Evolutionary conservation across 2,113 vertebrate species (phyloP).

Genomic region (Carassius gibelio): DNA sequence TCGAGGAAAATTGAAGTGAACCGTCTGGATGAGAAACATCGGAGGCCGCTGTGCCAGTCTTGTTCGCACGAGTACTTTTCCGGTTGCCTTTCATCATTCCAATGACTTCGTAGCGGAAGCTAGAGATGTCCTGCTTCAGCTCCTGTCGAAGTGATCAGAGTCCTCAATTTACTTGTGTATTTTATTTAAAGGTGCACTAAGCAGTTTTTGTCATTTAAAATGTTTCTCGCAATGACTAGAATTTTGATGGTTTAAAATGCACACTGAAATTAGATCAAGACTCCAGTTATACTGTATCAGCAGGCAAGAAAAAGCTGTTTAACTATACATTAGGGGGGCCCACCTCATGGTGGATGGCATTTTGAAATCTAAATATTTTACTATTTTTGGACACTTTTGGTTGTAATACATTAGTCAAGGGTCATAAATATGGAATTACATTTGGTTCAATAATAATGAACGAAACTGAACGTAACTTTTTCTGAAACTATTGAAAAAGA

Average conservation of each 20-base stretch:
- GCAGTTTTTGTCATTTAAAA: not conserved
- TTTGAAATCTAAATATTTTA: not conserved
- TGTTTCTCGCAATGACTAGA: not conserved
- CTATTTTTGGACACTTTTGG: not conserved
- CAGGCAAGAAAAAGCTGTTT: not conserved
- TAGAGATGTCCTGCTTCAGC: constrained; percentile 97
- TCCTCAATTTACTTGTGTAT: constrained; percentile 23
- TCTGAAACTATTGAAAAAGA: too few relatives aligned
- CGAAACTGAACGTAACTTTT: too few relatives aligned
- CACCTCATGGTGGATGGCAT: not conserved
- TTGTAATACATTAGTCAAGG: not conserved
- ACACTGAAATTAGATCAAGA: not conserved
- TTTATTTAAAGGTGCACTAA: not conserved
- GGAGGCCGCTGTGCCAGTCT: constrained; percentile 63
- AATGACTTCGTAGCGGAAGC: constrained; percentile 96
- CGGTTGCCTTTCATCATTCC: constrained; percentile 86
- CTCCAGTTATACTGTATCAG: not conserved
- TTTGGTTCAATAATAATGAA: too few relatives aligned
- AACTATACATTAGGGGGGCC: not conserved
- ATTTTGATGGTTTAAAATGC: not conserved
- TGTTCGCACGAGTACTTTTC: constrained; percentile 63
- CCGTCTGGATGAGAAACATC: constrained; percentile 77
- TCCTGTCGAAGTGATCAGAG: constrained; percentile 77
- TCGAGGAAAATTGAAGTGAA: constrained; percentile 73
- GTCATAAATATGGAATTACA: too few relatives aligned